phyloP scores from a whole-genome alignment of 2,113 vertebrate species.

The Cyprinodon brontotheroides region DNA sequence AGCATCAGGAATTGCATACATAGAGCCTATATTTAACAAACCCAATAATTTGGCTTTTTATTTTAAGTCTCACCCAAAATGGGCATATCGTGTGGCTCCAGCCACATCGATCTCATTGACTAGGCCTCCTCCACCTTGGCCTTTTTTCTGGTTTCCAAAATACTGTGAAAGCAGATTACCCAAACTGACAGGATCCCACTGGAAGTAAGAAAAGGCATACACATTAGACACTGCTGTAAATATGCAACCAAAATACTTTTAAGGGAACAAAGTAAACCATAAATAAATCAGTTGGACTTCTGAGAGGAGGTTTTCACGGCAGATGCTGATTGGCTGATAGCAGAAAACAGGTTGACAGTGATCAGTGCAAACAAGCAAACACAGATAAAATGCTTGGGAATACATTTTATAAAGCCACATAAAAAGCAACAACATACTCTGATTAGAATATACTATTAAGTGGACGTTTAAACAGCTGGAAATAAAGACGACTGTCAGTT shows the following conservation, averaged over 20 bases:
- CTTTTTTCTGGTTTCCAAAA: constrained; percentile 78
- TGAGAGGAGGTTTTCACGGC: constrained; percentile 29
- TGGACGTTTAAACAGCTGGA: neutral
- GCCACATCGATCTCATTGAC: constrained; percentile 67
- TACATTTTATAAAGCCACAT: neutral
- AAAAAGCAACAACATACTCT: too few relatives aligned
- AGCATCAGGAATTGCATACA: too few relatives aligned
- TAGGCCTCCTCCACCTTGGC: constrained; percentile 54
- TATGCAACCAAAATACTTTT: neutral
- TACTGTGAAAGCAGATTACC: constrained; percentile 86
- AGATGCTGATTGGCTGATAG: constrained; percentile 60
- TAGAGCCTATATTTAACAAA: too few relatives aligned
- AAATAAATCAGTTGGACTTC: neutral
- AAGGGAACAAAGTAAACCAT: neutral
- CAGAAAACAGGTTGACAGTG: neutral
- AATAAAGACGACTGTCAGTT: neutral
- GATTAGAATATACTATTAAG: neutral
- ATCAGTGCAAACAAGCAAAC: constrained; percentile 12
- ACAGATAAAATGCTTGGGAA: neutral
- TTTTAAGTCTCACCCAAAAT: constrained; percentile 81
- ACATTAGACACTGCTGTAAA: neutral
- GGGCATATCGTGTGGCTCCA: constrained; percentile 81
- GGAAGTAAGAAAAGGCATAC: constrained; percentile 40
- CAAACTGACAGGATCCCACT: constrained; percentile 85
- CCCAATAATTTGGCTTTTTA: neutral